Evolutionary conservation across 1,140 invertebrate genomes (phyloP).

Genomic region (Drosophila punjabiensis): DNA sequence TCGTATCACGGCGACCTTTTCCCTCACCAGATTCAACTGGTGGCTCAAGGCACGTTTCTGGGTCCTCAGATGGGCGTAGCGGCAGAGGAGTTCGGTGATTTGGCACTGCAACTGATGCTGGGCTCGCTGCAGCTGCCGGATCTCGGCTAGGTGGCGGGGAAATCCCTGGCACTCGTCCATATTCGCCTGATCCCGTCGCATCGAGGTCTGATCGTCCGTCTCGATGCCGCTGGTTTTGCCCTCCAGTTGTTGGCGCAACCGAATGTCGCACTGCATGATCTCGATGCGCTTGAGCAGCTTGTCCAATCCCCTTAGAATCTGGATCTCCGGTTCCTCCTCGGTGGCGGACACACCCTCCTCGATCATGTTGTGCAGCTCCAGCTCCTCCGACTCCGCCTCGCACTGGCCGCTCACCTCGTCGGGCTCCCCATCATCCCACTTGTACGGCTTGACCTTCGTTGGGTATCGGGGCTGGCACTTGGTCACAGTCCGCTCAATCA

Average conservation of each 20-base stretch:
- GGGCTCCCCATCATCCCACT: rapidly evolving
- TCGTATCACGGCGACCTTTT: neutral
- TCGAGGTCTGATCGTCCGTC: neutral
- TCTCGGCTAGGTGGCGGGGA: neutral
- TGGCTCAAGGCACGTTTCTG: neutral
- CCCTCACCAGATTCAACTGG: neutral
- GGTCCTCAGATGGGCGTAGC: slow-evolving; percentile 12
- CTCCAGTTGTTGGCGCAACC: neutral
- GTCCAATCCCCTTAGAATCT: neutral
- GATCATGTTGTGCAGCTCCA: neutral
- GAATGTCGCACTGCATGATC: slow-evolving; percentile 12
- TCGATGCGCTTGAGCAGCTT: slow-evolving; percentile 1
- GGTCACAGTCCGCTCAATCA: slow-evolving; percentile 33
- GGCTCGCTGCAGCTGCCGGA: neutral
- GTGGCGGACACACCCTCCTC: slow-evolving; percentile 1
- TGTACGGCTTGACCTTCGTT: neutral
- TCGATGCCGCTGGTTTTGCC: neutral
- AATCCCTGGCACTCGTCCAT: neutral
- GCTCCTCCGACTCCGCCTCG: neutral
- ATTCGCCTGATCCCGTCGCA: neutral
- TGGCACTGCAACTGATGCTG: slow-evolving; percentile 19
- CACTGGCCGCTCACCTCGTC: neutral
- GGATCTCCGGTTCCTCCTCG: neutral
- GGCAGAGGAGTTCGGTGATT: slow-evolving; percentile 19
- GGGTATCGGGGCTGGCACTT: neutral